phyloP scores from a whole-genome alignment of 2,113 vertebrate genomes.

The Microcebus tavaratra region DNA sequence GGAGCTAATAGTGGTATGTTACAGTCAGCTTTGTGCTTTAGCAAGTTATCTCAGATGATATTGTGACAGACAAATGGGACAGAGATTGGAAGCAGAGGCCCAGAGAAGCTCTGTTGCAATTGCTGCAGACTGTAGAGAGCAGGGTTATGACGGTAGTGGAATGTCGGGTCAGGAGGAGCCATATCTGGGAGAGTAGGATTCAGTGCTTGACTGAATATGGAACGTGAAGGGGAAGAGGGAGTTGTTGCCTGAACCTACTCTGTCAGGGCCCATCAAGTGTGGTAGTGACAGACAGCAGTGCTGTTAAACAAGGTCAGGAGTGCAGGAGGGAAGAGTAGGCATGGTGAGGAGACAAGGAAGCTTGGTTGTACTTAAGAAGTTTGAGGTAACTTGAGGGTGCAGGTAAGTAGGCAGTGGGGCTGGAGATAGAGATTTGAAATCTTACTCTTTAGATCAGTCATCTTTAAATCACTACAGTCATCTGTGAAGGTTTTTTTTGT shows the following conservation, averaged over 20 bases:
- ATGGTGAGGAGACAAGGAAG: not conserved
- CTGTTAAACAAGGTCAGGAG: not conserved
- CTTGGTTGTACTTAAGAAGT: not conserved
- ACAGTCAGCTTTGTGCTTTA: not conserved
- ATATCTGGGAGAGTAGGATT: not conserved
- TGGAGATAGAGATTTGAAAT: constrained; percentile 35
- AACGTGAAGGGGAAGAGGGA: not conserved
- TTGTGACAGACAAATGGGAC: not conserved
- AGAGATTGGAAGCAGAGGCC: not conserved
- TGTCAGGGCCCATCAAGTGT: not conserved
- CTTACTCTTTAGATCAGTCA: not conserved
- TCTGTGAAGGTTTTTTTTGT: not conserved
- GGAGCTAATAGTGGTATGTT: not conserved
- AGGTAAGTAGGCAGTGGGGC: not conserved
- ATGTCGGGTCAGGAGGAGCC: not conserved
- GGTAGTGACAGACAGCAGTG: not conserved
- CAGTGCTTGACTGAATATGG: not conserved
- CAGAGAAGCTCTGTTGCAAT: not conserved
- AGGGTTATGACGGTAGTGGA: not conserved
- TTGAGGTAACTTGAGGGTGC: not conserved
- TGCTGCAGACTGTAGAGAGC: not conserved
- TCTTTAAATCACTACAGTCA: not conserved
- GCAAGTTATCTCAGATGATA: not conserved
- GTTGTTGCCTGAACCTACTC: not conserved
- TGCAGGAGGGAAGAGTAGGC: not conserved